These are phyloP conservation scores for Cariama cristata DNA, from an alignment of 2,113 vertebrate species.

Conservation along the genomic window DNA sequence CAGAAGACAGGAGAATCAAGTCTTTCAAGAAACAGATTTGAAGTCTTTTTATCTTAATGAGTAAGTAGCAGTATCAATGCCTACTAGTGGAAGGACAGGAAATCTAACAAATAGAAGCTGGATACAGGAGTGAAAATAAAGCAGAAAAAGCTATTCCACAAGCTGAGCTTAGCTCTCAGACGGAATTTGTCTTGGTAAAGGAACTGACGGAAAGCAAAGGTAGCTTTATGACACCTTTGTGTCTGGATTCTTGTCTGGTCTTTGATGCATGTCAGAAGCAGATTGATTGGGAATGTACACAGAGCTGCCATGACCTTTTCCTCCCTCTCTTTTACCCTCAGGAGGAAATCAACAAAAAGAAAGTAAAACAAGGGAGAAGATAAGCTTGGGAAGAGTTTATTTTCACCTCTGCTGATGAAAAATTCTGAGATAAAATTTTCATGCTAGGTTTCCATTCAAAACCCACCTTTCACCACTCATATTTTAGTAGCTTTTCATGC, in stretches of 20 bases:
- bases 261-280: background rate
- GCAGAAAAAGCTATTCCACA: background rate
- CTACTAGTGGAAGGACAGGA: background rate
- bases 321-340: background rate
- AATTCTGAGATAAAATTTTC: background rate
- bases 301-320: background rate
- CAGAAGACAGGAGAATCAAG: background rate
- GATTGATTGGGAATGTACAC: background rate
- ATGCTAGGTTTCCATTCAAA: background rate
- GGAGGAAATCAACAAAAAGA: background rate
- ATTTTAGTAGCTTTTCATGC: background rate
- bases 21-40: background rate
- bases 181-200: background rate
- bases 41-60: background rate
- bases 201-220: background rate
- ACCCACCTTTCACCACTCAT: fast-evolving
- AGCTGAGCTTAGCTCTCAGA: background rate
- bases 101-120: background rate
- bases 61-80: background rate
- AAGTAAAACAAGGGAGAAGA: background rate
- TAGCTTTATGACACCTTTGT: background rate
- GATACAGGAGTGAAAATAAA: background rate
- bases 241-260: background rate
- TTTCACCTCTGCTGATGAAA: background rate
- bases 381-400: background rate